Evolutionary conservation across 2,113 vertebrate genomes (phyloP).

Genomic region (Sturnira hondurensis): DNA sequence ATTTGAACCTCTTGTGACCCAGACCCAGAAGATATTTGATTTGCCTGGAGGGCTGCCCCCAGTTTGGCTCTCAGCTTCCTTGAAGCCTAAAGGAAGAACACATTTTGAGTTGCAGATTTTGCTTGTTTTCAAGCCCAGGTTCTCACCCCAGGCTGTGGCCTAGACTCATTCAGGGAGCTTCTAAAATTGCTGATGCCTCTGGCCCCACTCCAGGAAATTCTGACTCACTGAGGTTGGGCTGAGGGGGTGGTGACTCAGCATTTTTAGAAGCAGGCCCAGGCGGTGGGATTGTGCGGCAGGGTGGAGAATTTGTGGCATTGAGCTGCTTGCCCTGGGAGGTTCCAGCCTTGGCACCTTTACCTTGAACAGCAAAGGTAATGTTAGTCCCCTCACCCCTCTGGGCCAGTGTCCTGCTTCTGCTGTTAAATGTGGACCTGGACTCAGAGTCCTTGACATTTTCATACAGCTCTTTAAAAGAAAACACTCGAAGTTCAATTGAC

Average conservation of each 20-base stretch:
- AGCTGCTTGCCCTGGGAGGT: background rate
- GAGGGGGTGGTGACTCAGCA: background rate
- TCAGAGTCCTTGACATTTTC: background rate
- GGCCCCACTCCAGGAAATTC: background rate
- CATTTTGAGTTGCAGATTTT: background rate
- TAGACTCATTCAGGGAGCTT: background rate
- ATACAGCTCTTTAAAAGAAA: background rate
- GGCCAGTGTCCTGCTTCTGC: background rate
- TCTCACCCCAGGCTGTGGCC: background rate
- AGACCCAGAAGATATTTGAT: background rate
- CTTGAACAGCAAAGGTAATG: background rate
- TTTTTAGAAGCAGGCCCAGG: background rate
- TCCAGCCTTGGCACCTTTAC: background rate
- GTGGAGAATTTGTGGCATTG: background rate
- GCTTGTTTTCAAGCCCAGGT: background rate
- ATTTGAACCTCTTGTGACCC: background rate
- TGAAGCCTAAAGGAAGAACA: background rate
- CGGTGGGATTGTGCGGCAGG: background rate
- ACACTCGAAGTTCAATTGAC: background rate
- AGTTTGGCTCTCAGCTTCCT: background rate
- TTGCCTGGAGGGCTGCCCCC: background rate
- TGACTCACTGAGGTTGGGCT: background rate
- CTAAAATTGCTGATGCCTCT: background rate
- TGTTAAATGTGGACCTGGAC: background rate
- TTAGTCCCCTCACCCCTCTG: background rate